Base-by-base conservation (phyloP, 2,113 vertebrate species). In the Mormyrus iriodes region DNA sequence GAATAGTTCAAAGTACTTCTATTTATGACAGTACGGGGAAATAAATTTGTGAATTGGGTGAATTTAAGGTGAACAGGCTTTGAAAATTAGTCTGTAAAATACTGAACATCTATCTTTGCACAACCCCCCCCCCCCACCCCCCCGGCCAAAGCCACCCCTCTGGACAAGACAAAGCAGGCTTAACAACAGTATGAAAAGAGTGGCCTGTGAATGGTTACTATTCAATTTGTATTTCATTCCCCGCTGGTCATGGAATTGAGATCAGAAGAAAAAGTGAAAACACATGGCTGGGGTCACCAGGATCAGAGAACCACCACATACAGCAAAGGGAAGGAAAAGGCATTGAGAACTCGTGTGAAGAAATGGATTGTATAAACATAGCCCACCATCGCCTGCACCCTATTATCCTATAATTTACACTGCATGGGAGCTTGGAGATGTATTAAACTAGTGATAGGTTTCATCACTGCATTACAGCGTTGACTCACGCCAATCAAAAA, bases 151-250 rank as follows among this genome's bases (percentile, higher is more conserved):
- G 35, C 90, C 90, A 85, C 86, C 93, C 92, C 92, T 92, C 94
- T 92, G 96, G 95, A 96, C 96, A 97, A 97, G 96, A 98, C 97
- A 97, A 98, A 98, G 96, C 95, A 92, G 96, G 96, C 96, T 97
- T 97, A 97, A 95, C 96, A 95, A 97, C 94, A 96, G 95, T 96
- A 96, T 96, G 96, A 97, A 97, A 96, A 97, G 97, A 96, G 93
- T 91, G 96, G 97, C 96, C 98, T 99, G 97, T 97, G 97, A 99
- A 99, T 97, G 97, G 97, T 99, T 99, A 99, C 97, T 97, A 98
- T 99, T 99, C 98, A 99, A 99, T 99, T 99, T 99, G 98, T 98
- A 98, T 98, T 97, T 97, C 97, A 97, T 98, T 99, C 97, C 98
- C 98, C 95, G 97, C 98, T 99, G 98, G 98, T 98, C 97, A 97